Evolutionary conservation across 2,888 invertebrate genomes (phyloP), one percentile per base, ranked within the genome.

Genomic region (Helobdella robusta): DNA sequence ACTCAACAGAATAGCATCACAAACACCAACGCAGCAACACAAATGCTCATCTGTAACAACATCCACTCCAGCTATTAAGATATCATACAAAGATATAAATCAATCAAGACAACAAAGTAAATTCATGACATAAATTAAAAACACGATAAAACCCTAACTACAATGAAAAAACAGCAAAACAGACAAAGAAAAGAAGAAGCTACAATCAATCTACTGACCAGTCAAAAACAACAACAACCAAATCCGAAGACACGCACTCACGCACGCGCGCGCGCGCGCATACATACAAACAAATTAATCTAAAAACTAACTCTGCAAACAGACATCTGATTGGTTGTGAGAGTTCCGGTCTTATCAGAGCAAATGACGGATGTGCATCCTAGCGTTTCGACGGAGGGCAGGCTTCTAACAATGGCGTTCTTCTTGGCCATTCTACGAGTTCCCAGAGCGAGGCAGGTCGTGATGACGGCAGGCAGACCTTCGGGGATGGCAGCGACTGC

Each of bases 291-390:
- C 44, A 40, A 15, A 40, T 15, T 18, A 40, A 11, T 40, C 11
- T 23, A 28, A 0, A 23, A 1, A 34, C 64, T 11, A 34, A 84
- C 84, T 74, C 85, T 89, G 75, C 92, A 92, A 70, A 99, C 98
- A 72, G 97, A 97, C 98, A 99, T 99, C 84, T 97, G 95, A 83
- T 98, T 97, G 77, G 97, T 97, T 78, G 97, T 97, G 72, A 98
- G 84, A 61, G 97, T 98, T 74, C 97, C 97, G 76, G 97, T 98
- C 83, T 99, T 98, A 82, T 99, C 98, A 64, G 98, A 98, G 85
- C 98, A 99, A 83, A 99, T 99, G 75, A 99, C 98, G 28, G 97
- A 97, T 52, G 98, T 99, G 83, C 98, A 99, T 81, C 98, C 98
- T 66, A 99, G 85, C 72, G 98, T 99, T 84, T 99, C 98, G 65